Evolutionary conservation across 2,888 invertebrate species (phyloP), one percentile per base, ranked within the genome.

Genomic region (Sinopyrophorus schimmeli): DNA sequence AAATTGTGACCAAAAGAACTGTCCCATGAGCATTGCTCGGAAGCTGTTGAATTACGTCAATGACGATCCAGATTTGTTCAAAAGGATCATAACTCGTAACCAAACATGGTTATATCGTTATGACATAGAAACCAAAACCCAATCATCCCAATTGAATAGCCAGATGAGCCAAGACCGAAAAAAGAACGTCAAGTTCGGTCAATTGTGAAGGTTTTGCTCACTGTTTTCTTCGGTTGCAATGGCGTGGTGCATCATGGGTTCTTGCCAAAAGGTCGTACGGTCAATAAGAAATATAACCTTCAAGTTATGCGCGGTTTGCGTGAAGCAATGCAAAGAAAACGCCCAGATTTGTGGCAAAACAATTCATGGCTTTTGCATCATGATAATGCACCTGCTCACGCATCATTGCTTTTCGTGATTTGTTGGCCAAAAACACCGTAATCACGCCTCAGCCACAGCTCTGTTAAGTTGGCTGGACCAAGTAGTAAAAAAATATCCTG

Each of bases 71-170:
- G 48, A 58, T 40, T 39, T 60, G 14, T 52, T 61, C 17, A 43
- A 57, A 47, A 42, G 47, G 21, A 40, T 60, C 38, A 60, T 63
- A 62, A 61, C 58, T 3, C 15, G 42, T 53, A 55, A 61, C 41
- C 55, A 63, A 58, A 52, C 59, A 51, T 65, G 63, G 57, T 46
- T 62, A 14, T 59, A 14, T 59, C 56, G 53, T 26, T 62, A 60
- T 55, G 61, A 60, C 55, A 43, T 59, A 18, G 57, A 63, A 62
- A 61, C 58, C 5, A 54, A 55, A 21, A 24, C 47, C 42, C 55
- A 54, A 58, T 61, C 56, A 20, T 60, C 55, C 42, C 59, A 59
- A 38, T 60, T 55, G 56, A 60, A 49, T 56, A 49, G 37, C 34
- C 54, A 40, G 44, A 43, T 24, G 43, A 51, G 46, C 58, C 59